phyloP scores from a whole-genome alignment of 2,888 invertebrate genomes.

The Xestobium rufovillosum region DNA sequence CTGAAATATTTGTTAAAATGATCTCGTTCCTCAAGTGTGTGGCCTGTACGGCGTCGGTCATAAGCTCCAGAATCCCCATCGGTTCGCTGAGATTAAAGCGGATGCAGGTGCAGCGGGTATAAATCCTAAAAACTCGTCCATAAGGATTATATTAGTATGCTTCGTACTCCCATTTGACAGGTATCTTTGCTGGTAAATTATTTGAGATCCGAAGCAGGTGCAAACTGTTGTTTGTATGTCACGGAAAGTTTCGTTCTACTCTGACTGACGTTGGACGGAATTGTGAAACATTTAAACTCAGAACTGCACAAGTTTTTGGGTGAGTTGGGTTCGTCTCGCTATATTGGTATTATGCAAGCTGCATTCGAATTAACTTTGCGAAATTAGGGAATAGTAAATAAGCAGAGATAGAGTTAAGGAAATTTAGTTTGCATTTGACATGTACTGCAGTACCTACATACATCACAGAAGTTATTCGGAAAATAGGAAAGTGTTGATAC shows the following conservation, averaged over 20 bases:
- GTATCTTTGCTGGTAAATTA: conserved; percentile 40
- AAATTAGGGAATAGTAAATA: no score
- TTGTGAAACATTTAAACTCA: no score
- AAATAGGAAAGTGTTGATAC: no score
- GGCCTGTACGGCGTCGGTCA: neutral
- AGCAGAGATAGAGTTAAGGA: no score
- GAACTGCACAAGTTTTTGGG: no score
- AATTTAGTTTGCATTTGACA: no score
- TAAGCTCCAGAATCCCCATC: no score
- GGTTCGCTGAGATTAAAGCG: neutral
- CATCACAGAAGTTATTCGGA: no score
- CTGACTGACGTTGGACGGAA: neutral
- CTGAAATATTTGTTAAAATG: neutral
- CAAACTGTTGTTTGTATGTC: conserved; percentile 23
- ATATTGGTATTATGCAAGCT: no score
- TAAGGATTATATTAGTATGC: conserved; percentile 28
- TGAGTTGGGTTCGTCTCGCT: no score
- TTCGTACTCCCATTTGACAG: conserved; percentile 34
- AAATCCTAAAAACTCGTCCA: conserved; percentile 15
- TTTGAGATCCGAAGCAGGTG: conserved; percentile 41
- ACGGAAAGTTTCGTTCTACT: neutral
- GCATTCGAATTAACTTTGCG: no score
- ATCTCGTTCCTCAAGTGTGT: neutral
- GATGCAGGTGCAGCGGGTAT: neutral
- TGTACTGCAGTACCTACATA: no score